phyloP scores from a whole-genome alignment of 2,797 vertebrate species.

The Sebastes aleutianus region DNA sequence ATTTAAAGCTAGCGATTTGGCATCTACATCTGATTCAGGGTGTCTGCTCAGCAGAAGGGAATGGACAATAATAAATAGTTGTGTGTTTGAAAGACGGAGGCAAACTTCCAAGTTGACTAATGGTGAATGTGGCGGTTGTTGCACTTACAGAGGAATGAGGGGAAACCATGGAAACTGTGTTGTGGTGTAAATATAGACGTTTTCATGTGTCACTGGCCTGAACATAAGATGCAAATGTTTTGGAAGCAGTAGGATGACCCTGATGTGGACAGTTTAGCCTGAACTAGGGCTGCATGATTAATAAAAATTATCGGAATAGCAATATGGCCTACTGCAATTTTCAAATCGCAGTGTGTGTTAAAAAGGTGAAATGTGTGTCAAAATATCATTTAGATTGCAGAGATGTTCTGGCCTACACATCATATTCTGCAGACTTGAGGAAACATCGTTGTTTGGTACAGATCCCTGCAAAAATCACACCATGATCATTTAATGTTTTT shows the following conservation, averaged over 20 bases:
- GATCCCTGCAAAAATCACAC: too few relatives aligned
- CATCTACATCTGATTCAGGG: neutral
- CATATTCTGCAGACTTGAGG: too few relatives aligned
- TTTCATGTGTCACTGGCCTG: neutral
- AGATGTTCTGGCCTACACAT: too few relatives aligned
- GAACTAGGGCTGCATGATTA: neutral
- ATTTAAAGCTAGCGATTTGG: neutral
- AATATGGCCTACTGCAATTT: too few relatives aligned
- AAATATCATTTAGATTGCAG: too few relatives aligned
- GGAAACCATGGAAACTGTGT: slow-evolving; percentile 40
- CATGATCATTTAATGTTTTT: too few relatives aligned
- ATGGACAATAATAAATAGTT: neutral
- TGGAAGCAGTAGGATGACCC: neutral
- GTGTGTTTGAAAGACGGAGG: neutral
- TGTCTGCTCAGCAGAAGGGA: neutral
- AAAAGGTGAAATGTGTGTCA: too few relatives aligned
- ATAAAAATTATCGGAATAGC: too few relatives aligned
- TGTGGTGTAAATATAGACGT: slow-evolving; percentile 49
- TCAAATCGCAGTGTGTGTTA: too few relatives aligned
- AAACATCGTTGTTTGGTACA: too few relatives aligned
- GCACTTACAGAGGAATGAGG: slow-evolving; percentile 21
- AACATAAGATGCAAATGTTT: slow-evolving; percentile 3
- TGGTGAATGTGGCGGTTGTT: neutral
- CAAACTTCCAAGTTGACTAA: neutral
- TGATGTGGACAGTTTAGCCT: neutral